Evolutionary conservation across 2,797 vertebrate species (phyloP).

Genomic region (Alca torda): DNA sequence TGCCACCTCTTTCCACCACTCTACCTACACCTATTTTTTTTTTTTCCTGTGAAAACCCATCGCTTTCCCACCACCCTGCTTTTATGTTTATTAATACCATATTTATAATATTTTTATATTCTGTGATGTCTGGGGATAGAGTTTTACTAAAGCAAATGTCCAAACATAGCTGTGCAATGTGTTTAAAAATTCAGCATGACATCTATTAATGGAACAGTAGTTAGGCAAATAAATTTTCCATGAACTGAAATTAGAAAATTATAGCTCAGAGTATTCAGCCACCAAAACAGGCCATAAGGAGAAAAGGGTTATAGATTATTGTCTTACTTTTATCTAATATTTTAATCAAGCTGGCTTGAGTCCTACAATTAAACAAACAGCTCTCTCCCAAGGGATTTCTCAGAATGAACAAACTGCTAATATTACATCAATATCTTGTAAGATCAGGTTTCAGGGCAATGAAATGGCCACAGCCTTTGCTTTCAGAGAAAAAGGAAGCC

Average conservation of each 20-base stretch:
- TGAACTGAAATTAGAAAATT: neutral
- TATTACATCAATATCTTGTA: neutral
- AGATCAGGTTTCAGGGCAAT: neutral
- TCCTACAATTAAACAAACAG: neutral
- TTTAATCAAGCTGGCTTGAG: neutral
- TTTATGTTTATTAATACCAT: neutral
- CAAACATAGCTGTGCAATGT: neutral
- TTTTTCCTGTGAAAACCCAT: neutral
- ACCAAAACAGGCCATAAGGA: neutral
- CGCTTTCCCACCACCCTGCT: neutral
- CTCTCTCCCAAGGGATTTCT: neutral
- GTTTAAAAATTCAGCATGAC: conserved; percentile 10
- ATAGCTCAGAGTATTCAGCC: neutral
- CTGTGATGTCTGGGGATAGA: neutral
- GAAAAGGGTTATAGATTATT: neutral
- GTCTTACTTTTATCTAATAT: conserved; percentile 11
- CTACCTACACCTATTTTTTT: neutral
- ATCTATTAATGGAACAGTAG: conserved; percentile 10
- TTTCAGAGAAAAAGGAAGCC: neutral
- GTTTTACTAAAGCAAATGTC: neutral
- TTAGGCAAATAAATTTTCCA: neutral
- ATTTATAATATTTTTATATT: neutral
- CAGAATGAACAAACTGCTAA: neutral
- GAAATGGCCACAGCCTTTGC: neutral
- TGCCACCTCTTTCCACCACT: neutral